Evolutionary conservation across 2,888 invertebrate genomes (phyloP).

Genomic region (Watsonalla cultraria): DNA sequence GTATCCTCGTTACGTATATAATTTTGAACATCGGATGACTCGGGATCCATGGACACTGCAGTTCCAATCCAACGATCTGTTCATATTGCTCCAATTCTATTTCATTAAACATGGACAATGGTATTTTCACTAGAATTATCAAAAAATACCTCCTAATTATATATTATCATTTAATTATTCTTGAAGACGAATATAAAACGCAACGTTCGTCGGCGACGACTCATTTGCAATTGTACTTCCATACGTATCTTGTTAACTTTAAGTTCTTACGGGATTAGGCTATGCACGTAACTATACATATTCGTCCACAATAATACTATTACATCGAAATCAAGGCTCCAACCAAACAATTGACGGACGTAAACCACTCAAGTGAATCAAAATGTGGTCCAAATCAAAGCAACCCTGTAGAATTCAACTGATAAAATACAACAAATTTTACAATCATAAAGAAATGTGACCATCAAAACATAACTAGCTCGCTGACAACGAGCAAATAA

Average conservation of each 20-base stretch:
- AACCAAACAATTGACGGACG: constrained; percentile 53
- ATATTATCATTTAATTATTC: constrained; percentile 40
- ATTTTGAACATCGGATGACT: constrained; percentile 77
- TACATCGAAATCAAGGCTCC: constrained; percentile 43
- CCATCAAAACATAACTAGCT: constrained; percentile 69
- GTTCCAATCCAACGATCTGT: constrained; percentile 40
- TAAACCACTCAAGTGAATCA: constrained; percentile 58
- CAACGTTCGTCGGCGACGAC: constrained; percentile 52
- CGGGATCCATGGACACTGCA: constrained; percentile 51
- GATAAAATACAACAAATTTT: constrained; percentile 74
- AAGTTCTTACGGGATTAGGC: constrained; percentile 57
- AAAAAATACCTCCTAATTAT: constrained; percentile 66
- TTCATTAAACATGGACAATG: constrained; percentile 58
- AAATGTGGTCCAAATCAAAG: constrained; percentile 56
- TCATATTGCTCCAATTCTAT: constrained; percentile 47
- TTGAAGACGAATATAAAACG: constrained; percentile 53
- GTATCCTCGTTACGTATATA: constrained; percentile 78
- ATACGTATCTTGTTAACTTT: constrained; percentile 76
- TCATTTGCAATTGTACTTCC: constrained; percentile 75
- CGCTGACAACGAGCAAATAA: constrained; percentile 69
- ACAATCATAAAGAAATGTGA: constrained; percentile 71
- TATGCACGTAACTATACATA: constrained; percentile 44
- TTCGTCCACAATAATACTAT: constrained; percentile 39
- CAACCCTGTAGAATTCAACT: constrained; percentile 61
- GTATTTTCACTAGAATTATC: constrained; percentile 61